A percentile compares a stretch with the other conserved stretches of the same genome.
Conservation (phyloP, 2,113 vertebrate genomes). For the Suricata suricatta region DNA sequence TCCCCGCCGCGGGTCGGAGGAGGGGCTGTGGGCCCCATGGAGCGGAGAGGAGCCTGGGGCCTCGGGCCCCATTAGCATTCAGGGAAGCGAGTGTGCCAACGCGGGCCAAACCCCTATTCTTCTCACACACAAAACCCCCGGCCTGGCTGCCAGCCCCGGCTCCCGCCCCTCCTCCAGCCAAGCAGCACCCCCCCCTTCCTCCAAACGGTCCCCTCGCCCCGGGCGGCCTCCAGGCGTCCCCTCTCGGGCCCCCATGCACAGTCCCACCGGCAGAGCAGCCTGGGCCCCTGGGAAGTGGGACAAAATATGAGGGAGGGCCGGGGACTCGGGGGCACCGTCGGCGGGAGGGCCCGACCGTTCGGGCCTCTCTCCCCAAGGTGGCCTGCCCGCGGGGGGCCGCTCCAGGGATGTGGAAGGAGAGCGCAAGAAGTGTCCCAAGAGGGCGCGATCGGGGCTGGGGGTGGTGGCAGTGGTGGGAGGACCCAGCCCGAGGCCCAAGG, state of each 20-base stretch:
- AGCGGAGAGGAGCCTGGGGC: neutral
- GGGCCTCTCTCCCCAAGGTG: neutral
- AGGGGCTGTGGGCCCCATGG: constrained; percentile 31
- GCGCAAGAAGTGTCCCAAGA: neutral
- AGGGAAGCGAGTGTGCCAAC: constrained; percentile 75
- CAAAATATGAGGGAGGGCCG: neutral
- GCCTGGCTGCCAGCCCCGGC: constrained; percentile 75
- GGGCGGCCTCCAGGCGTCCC: neutral
- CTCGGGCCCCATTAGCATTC: constrained; percentile 78
- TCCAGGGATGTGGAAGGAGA: neutral
- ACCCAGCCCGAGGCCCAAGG: neutral
- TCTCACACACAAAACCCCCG: constrained; percentile 76
- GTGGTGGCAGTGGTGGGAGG: neutral
- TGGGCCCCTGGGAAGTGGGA: neutral
- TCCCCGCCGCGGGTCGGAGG: neutral
- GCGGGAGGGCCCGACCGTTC: neutral
- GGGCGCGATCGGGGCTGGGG: neutral
- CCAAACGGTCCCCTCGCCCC: neutral
- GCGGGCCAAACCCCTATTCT: constrained; percentile 79
- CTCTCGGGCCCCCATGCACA: neutral
- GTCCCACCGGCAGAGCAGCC: neutral
- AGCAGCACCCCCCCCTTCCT: constrained; percentile 24
- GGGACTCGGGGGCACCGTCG: neutral
- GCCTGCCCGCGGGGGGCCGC: neutral
- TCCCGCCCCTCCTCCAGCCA: constrained; percentile 68